Base-by-base conservation (phyloP, 2,113 vertebrate species). In the Sinocyclocheilus maitianheensis region DNA sequence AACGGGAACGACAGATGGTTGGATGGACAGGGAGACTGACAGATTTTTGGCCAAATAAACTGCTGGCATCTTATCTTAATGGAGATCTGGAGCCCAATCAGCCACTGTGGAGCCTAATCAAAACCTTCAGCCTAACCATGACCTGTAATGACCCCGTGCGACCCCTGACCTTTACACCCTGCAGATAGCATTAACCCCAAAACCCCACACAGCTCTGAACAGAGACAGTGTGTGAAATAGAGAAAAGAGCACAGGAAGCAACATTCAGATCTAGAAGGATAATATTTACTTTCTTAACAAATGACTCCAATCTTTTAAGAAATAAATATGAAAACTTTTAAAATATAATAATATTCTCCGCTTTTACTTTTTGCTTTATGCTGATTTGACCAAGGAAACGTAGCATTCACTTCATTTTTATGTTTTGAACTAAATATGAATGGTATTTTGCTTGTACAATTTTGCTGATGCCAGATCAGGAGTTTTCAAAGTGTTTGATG, bases 41-140 rank as follows among this genome's bases (percentile, higher is more conserved):
- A 76, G 55, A 34, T 71, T 53, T 83, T 72, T 83, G 11, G 48
- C 74, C 88, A 89, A 90, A 92, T 92, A 93, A 93, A 90, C 91
- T 69, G 51, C 11, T 77, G 51, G 89, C 88, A 80, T 85, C 91
- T 92, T 86, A 90, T 93, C 90, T 89, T 88, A 89, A 92, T 92
- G 87, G 88, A 84, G 88, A 93, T 90, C 91, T 88, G 91, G 90
- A 86, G 91, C 86, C 81, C 78, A 89, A 92, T 89, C 87, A 84
- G 89, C 88, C 58, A 34, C 34, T 51, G 90, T 77, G 85, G 85
- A 87, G 83, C 88, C 85, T 77, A 53, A 84, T 67, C 84, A 62
- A 69, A 87, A 85, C 83, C 84, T 34, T 76, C 75, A 91, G 89
- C 88, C 87, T 90, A 80, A 83, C 58, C 62, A 81, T 74, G 77